Conservation (phyloP, 2,797 vertebrate species). For the Antennarius maculatus region DNA sequence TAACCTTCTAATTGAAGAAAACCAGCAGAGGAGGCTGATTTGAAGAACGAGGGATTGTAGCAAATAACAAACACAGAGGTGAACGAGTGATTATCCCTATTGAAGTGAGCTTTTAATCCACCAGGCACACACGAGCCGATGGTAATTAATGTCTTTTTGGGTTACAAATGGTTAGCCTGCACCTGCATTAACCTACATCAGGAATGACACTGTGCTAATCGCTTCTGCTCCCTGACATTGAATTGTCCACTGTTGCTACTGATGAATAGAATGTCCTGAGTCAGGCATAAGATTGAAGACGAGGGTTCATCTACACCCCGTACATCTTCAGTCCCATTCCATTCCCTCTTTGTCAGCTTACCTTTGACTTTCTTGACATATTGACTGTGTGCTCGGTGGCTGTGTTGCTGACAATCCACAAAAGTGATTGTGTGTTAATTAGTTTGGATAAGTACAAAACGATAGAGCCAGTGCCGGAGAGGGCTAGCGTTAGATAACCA, state of each 20-base stretch:
- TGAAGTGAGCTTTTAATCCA: conserved; percentile 24
- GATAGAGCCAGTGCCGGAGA: too few relatives aligned
- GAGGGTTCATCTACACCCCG: conserved; percentile 25
- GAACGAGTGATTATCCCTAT: conserved; percentile 14
- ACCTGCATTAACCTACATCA: conserved; percentile 64
- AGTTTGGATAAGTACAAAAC: too few relatives aligned
- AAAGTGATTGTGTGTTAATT: too few relatives aligned
- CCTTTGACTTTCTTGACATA: too few relatives aligned
- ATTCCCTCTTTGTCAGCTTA: neutral
- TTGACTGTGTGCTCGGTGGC: too few relatives aligned
- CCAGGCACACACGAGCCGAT: conserved; percentile 5
- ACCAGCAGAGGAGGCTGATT: conserved; percentile 9
- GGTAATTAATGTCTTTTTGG: conserved; percentile 71
- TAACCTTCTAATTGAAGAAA: conserved; percentile 30
- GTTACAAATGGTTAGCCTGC: conserved; percentile 57
- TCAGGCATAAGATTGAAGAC: conserved; percentile 43
- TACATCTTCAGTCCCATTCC: conserved; percentile 13
- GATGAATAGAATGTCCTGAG: conserved; percentile 50
- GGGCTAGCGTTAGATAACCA: too few relatives aligned
- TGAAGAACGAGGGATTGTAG: neutral
- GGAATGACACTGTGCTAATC: conserved; percentile 59
- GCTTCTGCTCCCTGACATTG: conserved; percentile 63
- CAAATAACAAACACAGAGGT: conserved; percentile 1
- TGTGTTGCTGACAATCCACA: too few relatives aligned
- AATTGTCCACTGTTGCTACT: conserved; percentile 36